A percentile compares a stretch with the other conserved stretches of the same genome.
Conservation (phyloP, 2,888 invertebrate species). For the Helobdella robusta region DNA sequence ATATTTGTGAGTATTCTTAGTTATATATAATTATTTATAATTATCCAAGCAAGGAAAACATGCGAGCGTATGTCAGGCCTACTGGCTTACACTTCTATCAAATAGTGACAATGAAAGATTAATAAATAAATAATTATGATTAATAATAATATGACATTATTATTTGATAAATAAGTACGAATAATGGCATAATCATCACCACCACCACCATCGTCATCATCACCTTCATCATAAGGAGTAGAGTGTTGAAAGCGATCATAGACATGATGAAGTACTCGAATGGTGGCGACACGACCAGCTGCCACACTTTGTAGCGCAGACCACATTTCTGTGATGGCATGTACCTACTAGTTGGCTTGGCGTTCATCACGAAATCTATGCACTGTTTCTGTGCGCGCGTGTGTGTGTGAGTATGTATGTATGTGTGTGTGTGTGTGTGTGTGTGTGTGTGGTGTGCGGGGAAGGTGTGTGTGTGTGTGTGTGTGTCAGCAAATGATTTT, state of each 20-base stretch:
- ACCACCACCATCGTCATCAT: not conserved
- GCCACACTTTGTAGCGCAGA: slow-evolving; percentile 97
- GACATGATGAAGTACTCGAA: slow-evolving; percentile 99
- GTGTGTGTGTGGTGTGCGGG: too few relatives aligned
- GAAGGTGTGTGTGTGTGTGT: too few relatives aligned
- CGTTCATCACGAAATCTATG: slow-evolving; percentile 99
- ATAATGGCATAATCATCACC: not conserved
- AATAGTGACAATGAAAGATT: not conserved
- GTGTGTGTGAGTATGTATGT: too few relatives aligned
- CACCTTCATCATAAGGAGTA: slow-evolving; percentile 99
- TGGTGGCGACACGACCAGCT: slow-evolving; percentile 92
- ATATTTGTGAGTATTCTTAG: too few relatives aligned
- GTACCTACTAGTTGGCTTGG: slow-evolving; percentile 91
- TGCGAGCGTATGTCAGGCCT: too few relatives aligned
- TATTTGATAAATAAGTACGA: not conserved
- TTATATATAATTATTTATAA: too few relatives aligned
- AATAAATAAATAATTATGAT: not conserved
- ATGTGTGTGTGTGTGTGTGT: too few relatives aligned
- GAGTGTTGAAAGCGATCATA: slow-evolving; percentile 95
- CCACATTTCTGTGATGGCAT: slow-evolving; percentile 97
- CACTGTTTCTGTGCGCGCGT: slow-evolving; percentile 98
- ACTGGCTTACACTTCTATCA: too few relatives aligned
- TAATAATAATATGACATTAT: too few relatives aligned
- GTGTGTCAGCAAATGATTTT: too few relatives aligned
- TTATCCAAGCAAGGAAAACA: too few relatives aligned